These are phyloP conservation scores for Baronia brevicornis DNA, from an alignment of 2,888 invertebrate genomes.

Conservation along the genomic window DNA sequence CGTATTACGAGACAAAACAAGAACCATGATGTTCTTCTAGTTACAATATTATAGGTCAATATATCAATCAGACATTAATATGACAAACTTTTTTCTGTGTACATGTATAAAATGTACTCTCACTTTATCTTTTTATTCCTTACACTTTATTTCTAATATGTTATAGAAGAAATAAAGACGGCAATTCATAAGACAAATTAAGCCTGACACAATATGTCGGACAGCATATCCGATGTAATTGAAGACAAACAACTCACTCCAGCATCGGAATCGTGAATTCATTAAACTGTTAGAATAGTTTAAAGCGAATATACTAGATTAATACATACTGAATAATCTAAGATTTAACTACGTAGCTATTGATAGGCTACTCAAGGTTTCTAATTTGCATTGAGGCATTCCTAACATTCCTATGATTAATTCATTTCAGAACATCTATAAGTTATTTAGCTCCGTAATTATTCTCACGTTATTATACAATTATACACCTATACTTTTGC, in stretches of 20 bases:
- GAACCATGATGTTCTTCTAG: no score
- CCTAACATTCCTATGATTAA: slow-evolving; percentile 13
- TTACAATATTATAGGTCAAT: no score
- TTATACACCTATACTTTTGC: no score
- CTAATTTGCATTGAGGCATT: slow-evolving; percentile 14
- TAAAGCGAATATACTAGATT: no score
- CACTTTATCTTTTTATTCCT: no score
- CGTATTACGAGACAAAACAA: no score
- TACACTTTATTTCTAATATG: no score
- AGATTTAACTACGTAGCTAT: slow-evolving; percentile 11
- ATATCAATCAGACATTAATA: no score
- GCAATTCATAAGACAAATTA: slow-evolving; percentile 9
- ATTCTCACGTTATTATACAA: slow-evolving; percentile 6
- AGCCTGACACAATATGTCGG: slow-evolving; percentile 6
- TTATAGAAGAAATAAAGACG: no score
- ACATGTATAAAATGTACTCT: no score
- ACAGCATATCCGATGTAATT: slow-evolving; percentile 5
- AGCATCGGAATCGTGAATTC: slow-evolving; percentile 12
- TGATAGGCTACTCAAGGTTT: slow-evolving; percentile 14
- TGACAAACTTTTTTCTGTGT: no score
- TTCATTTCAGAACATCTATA: slow-evolving; percentile 12
- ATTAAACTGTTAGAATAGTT: slow-evolving; percentile 16
- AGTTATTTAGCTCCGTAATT: slow-evolving; percentile 9
- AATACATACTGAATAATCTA: slow-evolving; percentile 6
- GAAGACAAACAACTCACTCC: slow-evolving; percentile 13